These are phyloP conservation scores for Corythaixoides concolor DNA, from an alignment of 2,113 vertebrate genomes.

Conservation along the genomic window DNA sequence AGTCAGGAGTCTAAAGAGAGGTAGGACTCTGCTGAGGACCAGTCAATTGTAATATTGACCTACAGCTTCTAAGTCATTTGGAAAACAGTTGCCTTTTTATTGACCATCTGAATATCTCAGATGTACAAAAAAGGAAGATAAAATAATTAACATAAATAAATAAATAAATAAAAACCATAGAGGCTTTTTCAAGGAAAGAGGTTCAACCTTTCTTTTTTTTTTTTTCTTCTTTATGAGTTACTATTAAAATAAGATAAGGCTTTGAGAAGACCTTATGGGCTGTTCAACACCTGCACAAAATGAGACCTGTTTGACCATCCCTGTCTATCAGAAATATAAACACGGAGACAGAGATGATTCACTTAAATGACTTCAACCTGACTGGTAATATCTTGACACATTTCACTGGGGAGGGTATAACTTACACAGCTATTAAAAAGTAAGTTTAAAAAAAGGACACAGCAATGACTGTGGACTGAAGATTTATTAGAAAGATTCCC, in stretches of 20 bases:
- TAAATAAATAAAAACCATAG: background rate
- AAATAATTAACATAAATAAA: background rate
- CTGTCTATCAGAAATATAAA: slow-evolving; percentile 11
- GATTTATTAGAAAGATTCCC: slow-evolving; percentile 54
- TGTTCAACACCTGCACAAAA: background rate
- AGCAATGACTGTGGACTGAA: slow-evolving; percentile 11
- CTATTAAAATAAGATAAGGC: background rate
- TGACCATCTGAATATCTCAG: background rate
- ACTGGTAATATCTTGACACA: slow-evolving; percentile 41
- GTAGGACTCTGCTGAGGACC: background rate
- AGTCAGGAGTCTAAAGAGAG: background rate
- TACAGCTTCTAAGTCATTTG: background rate
- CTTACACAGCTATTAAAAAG: slow-evolving; percentile 26
- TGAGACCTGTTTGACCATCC: background rate
- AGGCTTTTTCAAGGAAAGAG: background rate
- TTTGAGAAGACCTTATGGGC: background rate
- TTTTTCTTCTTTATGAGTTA: background rate
- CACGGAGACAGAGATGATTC: background rate
- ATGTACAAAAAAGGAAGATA: background rate
- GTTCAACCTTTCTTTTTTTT: background rate
- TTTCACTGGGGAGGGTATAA: slow-evolving; percentile 19
- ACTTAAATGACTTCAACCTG: slow-evolving; percentile 37
- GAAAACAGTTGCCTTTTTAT: background rate
- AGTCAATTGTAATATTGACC: background rate
- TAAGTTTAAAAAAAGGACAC: slow-evolving; percentile 30